Evolutionary conservation across 2,113 vertebrate genomes (phyloP).

Genomic region (Origma solitaria): DNA sequence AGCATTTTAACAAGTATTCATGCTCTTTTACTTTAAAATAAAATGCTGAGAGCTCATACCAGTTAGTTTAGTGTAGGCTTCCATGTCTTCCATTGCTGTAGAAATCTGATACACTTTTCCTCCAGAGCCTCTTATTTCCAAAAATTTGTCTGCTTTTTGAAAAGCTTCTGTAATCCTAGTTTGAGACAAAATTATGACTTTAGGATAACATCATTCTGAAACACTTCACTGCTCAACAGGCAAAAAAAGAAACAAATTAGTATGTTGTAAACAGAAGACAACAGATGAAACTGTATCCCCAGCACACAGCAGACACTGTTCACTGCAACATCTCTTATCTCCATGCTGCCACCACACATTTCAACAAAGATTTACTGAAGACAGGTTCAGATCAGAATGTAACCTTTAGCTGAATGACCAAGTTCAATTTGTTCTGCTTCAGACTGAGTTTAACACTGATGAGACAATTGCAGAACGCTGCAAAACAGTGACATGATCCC

Average conservation of each 20-base stretch:
- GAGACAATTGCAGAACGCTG: not conserved
- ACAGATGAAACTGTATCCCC: not conserved
- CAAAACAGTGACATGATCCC: not conserved
- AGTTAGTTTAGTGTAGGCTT: slow-evolving; percentile 90
- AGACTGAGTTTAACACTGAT: not conserved
- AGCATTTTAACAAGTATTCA: not conserved
- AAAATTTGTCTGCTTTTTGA: slow-evolving; percentile 81
- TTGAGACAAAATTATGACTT: not conserved
- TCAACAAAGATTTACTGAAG: not conserved
- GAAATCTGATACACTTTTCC: slow-evolving; percentile 79
- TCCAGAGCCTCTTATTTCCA: slow-evolving; percentile 74
- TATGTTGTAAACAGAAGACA: not conserved
- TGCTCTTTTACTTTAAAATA: not conserved
- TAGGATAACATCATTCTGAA: not conserved
- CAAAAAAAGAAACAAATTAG: not conserved
- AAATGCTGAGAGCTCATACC: slow-evolving; percentile 66
- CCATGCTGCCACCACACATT: not conserved
- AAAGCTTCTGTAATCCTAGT: slow-evolving; percentile 92
- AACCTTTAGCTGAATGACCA: not conserved
- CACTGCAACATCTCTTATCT: not conserved
- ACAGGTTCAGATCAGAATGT: not conserved
- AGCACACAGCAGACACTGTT: not conserved
- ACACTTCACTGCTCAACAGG: not conserved
- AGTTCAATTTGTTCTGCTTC: not conserved
- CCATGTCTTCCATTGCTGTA: slow-evolving; percentile 90